A percentile compares a stretch with the other conserved stretches of the same genome.
phyloP scores from a whole-genome alignment of 1,140 invertebrate species.

The Cydia pomonella region DNA sequence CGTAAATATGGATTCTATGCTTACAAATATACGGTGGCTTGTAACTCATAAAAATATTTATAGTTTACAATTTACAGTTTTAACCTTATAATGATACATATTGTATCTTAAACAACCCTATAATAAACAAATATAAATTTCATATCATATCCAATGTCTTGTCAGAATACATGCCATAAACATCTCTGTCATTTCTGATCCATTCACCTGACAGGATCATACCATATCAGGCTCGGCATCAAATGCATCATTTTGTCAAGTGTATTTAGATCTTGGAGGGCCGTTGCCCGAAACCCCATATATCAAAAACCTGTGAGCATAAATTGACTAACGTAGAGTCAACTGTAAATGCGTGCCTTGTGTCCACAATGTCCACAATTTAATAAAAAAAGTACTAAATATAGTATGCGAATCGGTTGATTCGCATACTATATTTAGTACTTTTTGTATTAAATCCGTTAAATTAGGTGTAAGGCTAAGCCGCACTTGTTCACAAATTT shows the following conservation, averaged over 20 bases:
- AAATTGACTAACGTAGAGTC: constrained; percentile 4
- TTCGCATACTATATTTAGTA: too few species aligned
- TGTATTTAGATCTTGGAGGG: background rate
- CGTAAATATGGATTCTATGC: too few species aligned
- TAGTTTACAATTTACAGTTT: too few species aligned
- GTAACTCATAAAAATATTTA: too few species aligned
- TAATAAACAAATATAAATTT: background rate
- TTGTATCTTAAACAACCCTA: background rate
- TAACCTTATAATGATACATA: too few species aligned
- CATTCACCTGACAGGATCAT: constrained; percentile 20
- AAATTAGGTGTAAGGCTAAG: background rate
- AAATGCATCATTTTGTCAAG: constrained; percentile 28
- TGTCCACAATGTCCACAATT: background rate
- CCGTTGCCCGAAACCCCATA: constrained; percentile 3
- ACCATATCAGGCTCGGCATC: constrained; percentile 18
- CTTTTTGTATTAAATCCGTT: background rate
- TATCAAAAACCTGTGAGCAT: constrained; percentile 5
- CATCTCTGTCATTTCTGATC: constrained; percentile 18
- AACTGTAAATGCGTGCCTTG: background rate
- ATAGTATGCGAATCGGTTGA: too few species aligned
- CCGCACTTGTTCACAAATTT: background rate
- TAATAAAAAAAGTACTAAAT: too few species aligned
- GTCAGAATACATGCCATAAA: constrained; percentile 21
- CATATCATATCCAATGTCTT: background rate
- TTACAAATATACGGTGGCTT: too few species aligned